phyloP scores from a whole-genome alignment of 23 tunicate species.

The Styela clava region DNA sequence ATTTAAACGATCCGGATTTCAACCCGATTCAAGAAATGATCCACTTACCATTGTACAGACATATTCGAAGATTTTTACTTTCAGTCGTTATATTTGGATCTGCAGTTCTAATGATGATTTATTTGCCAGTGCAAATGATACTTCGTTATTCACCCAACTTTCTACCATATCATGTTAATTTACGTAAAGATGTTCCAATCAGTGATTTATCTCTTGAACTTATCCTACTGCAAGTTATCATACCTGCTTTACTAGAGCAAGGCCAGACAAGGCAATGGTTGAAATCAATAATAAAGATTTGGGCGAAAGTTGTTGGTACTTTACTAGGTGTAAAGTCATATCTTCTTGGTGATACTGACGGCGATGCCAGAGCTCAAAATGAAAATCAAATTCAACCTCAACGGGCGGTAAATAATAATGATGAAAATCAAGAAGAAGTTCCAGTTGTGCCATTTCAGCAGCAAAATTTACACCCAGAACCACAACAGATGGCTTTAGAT shows the following conservation, averaged over 20 bases:
- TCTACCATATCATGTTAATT: slow-evolving; percentile 48
- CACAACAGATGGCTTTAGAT: neutral
- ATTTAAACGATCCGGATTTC: slow-evolving; percentile 78
- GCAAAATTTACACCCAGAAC: neutral
- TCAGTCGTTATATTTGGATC: slow-evolving; percentile 61
- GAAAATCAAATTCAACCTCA: neutral
- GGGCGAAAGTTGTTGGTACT: slow-evolving; percentile 55
- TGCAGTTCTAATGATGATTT: slow-evolving; percentile 44
- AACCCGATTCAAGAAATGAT: slow-evolving; percentile 80
- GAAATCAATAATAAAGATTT: slow-evolving; percentile 33
- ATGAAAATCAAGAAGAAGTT: neutral
- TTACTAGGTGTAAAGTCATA: slow-evolving; percentile 62
- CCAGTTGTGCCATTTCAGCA: neutral
- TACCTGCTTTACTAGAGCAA: slow-evolving; percentile 76
- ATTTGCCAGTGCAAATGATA: slow-evolving; percentile 53
- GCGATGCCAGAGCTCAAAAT: neutral
- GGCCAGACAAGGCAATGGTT: slow-evolving; percentile 41
- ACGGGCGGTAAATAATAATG: slow-evolving; percentile 7
- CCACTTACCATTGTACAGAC: slow-evolving; percentile 52
- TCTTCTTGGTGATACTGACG: slow-evolving; percentile 47
- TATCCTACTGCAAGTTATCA: slow-evolving; percentile 46
- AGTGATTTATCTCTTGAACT: slow-evolving; percentile 68
- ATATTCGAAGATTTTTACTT: slow-evolving; percentile 49
- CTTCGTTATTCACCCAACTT: slow-evolving; percentile 32
- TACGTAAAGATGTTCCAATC: slow-evolving; percentile 41